Percentiles rank a stretch among this genome's conserved stretches.
Evolutionary conservation across 1,140 invertebrate species (phyloP).

Genomic region (Drosophila sucinea): DNA sequence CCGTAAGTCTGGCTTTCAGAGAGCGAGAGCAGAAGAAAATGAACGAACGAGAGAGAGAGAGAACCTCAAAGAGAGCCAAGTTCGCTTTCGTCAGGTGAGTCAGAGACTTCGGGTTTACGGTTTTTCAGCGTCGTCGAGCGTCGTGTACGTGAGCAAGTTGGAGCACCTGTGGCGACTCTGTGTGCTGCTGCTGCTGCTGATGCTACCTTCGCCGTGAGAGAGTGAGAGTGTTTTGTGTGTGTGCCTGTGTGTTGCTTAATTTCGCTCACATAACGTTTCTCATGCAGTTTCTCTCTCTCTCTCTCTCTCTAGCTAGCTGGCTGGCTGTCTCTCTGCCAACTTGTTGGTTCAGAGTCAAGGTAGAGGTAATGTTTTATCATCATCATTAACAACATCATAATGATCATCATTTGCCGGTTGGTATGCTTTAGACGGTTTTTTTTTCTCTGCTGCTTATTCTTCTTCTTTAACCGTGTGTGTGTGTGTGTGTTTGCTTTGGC

Average conservation of each 20-base stretch:
- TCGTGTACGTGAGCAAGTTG: constrained; percentile 18
- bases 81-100: constrained; percentile 73
- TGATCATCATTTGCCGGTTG: constrained; percentile 71
- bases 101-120: constrained; percentile 37
- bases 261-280: constrained; percentile 80
- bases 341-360: constrained; percentile 81
- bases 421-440: constrained; percentile 53
- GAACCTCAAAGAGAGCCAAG: constrained; percentile 28
- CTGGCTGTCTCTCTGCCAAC: constrained; percentile 22
- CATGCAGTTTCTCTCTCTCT: constrained; percentile 72
- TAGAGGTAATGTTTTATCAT: constrained; percentile 72
- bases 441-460: constrained; percentile 5
- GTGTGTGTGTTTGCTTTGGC: constrained; percentile 37
- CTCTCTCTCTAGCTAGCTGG: constrained; percentile 29
- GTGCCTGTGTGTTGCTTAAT: constrained; percentile 59
- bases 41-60: not conserved
- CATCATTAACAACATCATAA: constrained; percentile 51
- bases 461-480: constrained; percentile 22
- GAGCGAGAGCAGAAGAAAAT: not conserved
- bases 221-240: constrained; percentile 76
- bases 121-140: not conserved
- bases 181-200: not conserved
- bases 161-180: constrained; percentile 43
- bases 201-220: constrained; percentile 44
- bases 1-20: constrained; percentile 63